These are phyloP conservation scores for Muraenolepis orangiensis DNA, from an alignment of 2,797 vertebrate genomes.

Conservation along the genomic window DNA sequence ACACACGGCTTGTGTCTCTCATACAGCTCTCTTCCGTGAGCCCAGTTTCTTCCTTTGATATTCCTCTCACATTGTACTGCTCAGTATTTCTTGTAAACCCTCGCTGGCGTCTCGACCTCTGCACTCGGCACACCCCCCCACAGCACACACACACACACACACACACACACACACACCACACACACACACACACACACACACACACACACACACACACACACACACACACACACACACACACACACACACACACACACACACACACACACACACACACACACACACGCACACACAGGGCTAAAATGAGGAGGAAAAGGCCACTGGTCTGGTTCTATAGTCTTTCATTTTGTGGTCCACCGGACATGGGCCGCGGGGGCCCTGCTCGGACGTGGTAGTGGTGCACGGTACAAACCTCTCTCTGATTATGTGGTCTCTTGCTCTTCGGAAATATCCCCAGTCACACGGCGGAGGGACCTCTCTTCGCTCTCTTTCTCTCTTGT, in stretches of 20 bases:
- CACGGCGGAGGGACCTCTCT: slow-evolving; percentile 28
- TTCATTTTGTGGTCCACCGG: background rate
- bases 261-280: background rate
- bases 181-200: background rate
- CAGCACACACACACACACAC: too few relatives aligned
- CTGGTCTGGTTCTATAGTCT: too few relatives aligned
- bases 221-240: too few relatives aligned
- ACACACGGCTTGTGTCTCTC: too few relatives aligned
- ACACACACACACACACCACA: background rate
- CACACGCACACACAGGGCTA: background rate
- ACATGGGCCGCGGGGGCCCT: background rate
- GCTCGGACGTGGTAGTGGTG: background rate
- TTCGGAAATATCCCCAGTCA: slow-evolving; percentile 55
- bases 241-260: background rate
- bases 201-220: background rate
- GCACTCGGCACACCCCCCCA: too few relatives aligned
- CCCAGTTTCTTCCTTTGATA: background rate
- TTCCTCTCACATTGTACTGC: background rate
- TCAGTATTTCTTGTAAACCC: background rate
- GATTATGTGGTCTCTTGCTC: slow-evolving; percentile 45
- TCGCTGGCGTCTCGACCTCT: background rate
- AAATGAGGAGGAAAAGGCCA: background rate
- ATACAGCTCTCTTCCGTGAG: background rate
- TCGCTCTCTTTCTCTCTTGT: slow-evolving; percentile 8
- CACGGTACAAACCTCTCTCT: slow-evolving; percentile 1